A percentile compares a stretch with the other conserved stretches of the same genome.
Conservation (phyloP, 2,113 vertebrate species). For the Cephalopholis sonnerati region DNA sequence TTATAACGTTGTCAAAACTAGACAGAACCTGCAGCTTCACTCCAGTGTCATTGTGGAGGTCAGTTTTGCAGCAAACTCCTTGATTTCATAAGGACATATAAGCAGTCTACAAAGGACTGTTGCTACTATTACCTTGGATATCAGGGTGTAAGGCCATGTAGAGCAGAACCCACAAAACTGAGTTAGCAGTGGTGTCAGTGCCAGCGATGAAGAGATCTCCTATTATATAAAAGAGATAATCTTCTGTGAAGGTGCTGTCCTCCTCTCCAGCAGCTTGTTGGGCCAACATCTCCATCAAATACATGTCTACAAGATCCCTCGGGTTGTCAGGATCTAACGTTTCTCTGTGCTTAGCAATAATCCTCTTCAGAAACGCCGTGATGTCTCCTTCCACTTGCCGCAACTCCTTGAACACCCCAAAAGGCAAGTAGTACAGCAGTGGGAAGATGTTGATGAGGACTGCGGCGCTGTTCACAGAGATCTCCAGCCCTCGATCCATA, state of each 20-base stretch:
- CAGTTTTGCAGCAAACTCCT: not conserved
- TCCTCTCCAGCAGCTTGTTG: slow-evolving; percentile 82
- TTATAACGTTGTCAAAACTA: too few relatives aligned
- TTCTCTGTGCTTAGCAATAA: slow-evolving; percentile 89
- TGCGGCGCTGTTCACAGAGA: slow-evolving; percentile 86
- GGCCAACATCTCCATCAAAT: slow-evolving; percentile 87
- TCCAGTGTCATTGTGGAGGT: not conserved
- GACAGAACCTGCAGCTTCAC: too few relatives aligned
- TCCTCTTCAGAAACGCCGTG: slow-evolving; percentile 90
- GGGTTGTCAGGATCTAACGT: slow-evolving; percentile 88
- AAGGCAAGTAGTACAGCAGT: slow-evolving; percentile 93
- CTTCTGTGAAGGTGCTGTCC: slow-evolving; percentile 90
- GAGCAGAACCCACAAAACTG: slow-evolving; percentile 95
- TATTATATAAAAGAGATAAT: slow-evolving; percentile 96
- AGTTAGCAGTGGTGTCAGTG: slow-evolving; percentile 96
- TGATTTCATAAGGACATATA: not conserved
- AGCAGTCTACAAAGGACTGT: not conserved
- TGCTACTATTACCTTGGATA: slow-evolving; percentile 88
- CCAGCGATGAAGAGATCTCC: slow-evolving; percentile 96
- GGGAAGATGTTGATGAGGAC: slow-evolving; percentile 92
- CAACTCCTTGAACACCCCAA: slow-evolving; percentile 90
- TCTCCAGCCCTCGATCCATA: slow-evolving; percentile 90
- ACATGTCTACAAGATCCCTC: slow-evolving; percentile 96
- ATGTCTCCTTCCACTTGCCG: slow-evolving; percentile 91
- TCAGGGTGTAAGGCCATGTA: slow-evolving; percentile 91